A percentile compares a stretch with the other conserved stretches of the same genome.
These are phyloP conservation scores for Ormyrus pomaceus DNA, from an alignment of 2,888 invertebrate species.

Conservation along the genomic window DNA sequence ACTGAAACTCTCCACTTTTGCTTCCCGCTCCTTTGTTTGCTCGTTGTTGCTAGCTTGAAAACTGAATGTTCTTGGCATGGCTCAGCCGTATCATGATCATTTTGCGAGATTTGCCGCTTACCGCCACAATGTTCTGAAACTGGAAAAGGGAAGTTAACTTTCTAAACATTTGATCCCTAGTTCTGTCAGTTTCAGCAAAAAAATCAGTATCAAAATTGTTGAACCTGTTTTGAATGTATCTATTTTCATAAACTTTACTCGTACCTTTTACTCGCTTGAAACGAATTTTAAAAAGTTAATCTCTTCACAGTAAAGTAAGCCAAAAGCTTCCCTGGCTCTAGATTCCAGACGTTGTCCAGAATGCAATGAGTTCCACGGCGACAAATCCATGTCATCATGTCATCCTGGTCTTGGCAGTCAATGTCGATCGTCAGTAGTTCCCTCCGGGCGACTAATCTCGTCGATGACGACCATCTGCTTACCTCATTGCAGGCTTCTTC, in stretches of 20 bases:
- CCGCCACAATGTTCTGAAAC: slow-evolving; percentile 31
- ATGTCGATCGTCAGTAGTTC: slow-evolving; percentile 13
- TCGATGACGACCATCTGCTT: slow-evolving; percentile 46
- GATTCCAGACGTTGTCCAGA: slow-evolving; percentile 54
- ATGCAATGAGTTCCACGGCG: slow-evolving; percentile 11
- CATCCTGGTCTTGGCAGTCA: slow-evolving; percentile 26
- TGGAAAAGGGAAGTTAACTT: slow-evolving; percentile 21
- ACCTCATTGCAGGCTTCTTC: slow-evolving; percentile 70
- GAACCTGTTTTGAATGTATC: too few relatives aligned
- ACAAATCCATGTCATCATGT: slow-evolving; percentile 25
- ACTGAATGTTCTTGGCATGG: slow-evolving; percentile 74
- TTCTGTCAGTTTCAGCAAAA: not conserved
- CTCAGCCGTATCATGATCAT: slow-evolving; percentile 65
- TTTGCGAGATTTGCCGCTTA: slow-evolving; percentile 49
- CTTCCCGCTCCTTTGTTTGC: slow-evolving; percentile 60
- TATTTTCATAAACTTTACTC: too few relatives aligned
- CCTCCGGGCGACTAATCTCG: slow-evolving; percentile 18
- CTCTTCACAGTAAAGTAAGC: too few relatives aligned
- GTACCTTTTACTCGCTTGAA: too few relatives aligned
- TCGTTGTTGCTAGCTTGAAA: slow-evolving; percentile 74
- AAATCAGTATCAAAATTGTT: not conserved
- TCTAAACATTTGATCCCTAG: not conserved
- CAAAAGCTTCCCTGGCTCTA: slow-evolving; percentile 13
- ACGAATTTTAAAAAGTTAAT: too few relatives aligned
- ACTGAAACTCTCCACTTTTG: not conserved